Evolutionary conservation across 2,113 vertebrate genomes (phyloP), one percentile per base, ranked within the genome.

Genomic region (Marcusenius ussheri): DNA sequence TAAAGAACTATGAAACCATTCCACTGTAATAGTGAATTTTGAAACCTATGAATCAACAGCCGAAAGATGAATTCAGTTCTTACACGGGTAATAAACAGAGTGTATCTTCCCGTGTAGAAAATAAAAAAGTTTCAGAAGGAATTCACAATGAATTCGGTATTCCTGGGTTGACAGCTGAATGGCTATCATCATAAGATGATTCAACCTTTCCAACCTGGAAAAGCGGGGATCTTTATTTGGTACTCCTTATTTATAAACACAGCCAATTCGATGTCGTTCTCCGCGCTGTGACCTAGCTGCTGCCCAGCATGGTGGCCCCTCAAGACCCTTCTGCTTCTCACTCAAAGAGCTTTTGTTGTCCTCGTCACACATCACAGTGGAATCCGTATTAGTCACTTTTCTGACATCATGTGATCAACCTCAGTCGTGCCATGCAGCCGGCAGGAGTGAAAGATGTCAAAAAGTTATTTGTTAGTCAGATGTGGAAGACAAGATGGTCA

Each of bases 371-470:
- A 42, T 27, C n/a, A 70, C n/a, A 70, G 3, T 70, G 27, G 62
- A 70, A 70, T 70, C 74, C 4, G 5, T 80, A 80, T 80, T 80
- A 80, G 74, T 80, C 74, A 80, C 74, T 80, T 80, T 80, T 80
- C 74, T 80, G 74, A 80, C 74, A 42, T 42, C 74, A 42, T 80
- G 15, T 80, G 74, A 80, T 80, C 3, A 80, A 80, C 35, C 35
- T 19, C 74, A 42, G 19, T 39, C 15, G 13, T 42, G 15, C 35
- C 35, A 39, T 80, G 10, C 3, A 15, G 66, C 66, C 9, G 15
- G 15, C 35, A 42, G 15, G 35, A 80, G 74, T n/a, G n/a, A 74
- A 31, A 10, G 13, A 42, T 80, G 35, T 42, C 74, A 42, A 42
- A 42, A 42, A 39, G 35, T 19, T 42, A 80, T 80, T 80, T 19